Conservation (phyloP, 2,113 vertebrate genomes). For the Pedionomus torquatus region DNA sequence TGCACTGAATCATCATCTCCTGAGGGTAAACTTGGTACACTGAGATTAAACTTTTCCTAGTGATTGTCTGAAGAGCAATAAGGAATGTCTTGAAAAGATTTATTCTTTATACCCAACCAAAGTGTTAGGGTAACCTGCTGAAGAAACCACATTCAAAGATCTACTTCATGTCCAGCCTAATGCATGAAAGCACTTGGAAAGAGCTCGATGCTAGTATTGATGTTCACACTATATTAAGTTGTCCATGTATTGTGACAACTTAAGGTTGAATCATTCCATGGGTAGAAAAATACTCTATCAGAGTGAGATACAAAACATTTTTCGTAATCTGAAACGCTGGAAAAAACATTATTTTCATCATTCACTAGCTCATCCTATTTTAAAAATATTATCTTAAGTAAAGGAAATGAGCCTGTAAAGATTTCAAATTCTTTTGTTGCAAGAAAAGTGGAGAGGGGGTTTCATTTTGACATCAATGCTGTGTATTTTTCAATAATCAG, state of each 20-base stretch:
- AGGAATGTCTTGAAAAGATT: neutral
- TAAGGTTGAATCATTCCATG: neutral
- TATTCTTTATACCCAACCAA: neutral
- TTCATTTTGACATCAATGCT: neutral
- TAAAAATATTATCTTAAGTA: neutral
- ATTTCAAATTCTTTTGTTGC: neutral
- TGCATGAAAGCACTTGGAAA: neutral
- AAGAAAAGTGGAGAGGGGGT: neutral
- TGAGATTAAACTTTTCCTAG: neutral
- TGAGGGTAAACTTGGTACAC: neutral
- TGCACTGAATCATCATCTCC: constrained; percentile 2
- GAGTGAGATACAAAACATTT: neutral
- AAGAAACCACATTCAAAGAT: neutral
- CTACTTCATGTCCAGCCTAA: neutral
- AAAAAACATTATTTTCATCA: neutral
- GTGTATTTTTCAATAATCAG: neutral
- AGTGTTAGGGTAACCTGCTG: neutral
- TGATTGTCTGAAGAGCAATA: neutral
- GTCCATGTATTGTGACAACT: neutral
- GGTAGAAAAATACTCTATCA: neutral
- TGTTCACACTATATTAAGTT: neutral
- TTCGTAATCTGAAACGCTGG: neutral
- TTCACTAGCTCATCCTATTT: neutral
- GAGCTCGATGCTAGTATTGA: neutral
- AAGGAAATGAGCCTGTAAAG: neutral